A percentile compares a stretch with the other conserved stretches of the same genome.
phyloP scores from a whole-genome alignment of 2,113 vertebrate species.

The Apistogramma diplotaenia region DNA sequence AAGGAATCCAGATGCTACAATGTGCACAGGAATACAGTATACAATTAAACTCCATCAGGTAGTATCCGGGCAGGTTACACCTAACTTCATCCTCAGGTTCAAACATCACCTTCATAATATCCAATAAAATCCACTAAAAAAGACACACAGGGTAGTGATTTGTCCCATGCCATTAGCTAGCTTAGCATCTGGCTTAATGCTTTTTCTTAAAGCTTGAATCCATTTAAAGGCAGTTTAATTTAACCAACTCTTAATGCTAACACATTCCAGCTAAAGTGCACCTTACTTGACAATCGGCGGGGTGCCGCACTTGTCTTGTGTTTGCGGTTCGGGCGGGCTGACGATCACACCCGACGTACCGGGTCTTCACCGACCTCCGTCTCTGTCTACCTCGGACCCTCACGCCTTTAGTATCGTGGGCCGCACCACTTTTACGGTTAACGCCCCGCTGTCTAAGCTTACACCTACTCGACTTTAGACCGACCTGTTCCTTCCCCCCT shows the following conservation, averaged over 20 bases:
- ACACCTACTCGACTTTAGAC: background rate
- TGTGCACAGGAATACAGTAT: background rate
- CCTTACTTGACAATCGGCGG: slow-evolving; percentile 27
- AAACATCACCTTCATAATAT: background rate
- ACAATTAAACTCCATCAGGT: background rate
- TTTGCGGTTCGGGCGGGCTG: background rate
- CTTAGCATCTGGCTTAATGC: slow-evolving; percentile 9
- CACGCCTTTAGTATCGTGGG: background rate
- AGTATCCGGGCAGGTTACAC: too few species aligned
- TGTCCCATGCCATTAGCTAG: slow-evolving; percentile 29
- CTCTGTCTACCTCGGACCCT: background rate
- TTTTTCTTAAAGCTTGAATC: too few species aligned
- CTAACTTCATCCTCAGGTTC: background rate
- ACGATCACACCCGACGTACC: background rate
- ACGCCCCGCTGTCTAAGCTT: accelerated
- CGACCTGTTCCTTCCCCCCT: too few species aligned
- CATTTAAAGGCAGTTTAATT: background rate
- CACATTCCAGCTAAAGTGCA: background rate
- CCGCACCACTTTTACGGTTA: background rate
- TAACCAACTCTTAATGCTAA: background rate
- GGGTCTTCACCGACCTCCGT: background rate
- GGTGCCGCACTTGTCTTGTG: background rate
- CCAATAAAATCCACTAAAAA: too few species aligned
- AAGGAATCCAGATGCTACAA: background rate
- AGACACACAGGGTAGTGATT: accelerated